Evolutionary conservation across 2,888 invertebrate genomes (phyloP).

Genomic region (Leptopilina drosophilae): DNA sequence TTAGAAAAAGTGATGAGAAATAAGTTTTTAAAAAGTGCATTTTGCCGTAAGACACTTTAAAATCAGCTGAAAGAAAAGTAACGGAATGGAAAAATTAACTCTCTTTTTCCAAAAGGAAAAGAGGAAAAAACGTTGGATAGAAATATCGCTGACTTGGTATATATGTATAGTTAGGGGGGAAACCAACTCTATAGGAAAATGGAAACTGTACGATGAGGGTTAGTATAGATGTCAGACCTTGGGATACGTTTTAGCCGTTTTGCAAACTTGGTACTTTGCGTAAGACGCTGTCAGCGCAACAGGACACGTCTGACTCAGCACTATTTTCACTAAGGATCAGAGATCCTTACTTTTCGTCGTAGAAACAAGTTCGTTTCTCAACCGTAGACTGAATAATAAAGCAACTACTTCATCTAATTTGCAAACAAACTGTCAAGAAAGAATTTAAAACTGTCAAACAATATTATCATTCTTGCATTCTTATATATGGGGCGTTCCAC

Average conservation of each 20-base stretch:
- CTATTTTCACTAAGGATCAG: not conserved
- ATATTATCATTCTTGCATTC: not conserved
- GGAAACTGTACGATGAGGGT: not conserved
- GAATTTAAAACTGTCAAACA: not conserved
- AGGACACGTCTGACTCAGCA: constrained; percentile 27
- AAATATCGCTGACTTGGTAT: constrained; percentile 18
- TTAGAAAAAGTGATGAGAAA: too few species aligned
- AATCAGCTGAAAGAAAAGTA: not conserved
- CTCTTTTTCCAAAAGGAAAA: too few species aligned
- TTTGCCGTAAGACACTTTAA: too few species aligned
- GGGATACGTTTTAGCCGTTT: constrained; percentile 28
- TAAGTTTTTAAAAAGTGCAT: too few species aligned
- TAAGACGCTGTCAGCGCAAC: constrained; percentile 24
- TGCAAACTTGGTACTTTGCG: constrained; percentile 28
- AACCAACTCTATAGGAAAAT: constrained; percentile 14
- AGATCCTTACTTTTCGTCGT: not conserved
- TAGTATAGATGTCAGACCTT: constrained; percentile 10
- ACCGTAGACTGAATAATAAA: constrained; percentile 14
- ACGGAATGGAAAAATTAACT: too few species aligned
- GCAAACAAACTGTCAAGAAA: not conserved
- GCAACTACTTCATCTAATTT: not conserved
- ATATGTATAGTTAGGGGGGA: not conserved
- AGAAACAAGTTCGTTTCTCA: not conserved
- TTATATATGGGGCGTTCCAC: too few species aligned
- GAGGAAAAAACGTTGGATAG: not conserved